Conservation (phyloP, 2,113 vertebrate species). For the Pardalotus punctatus region DNA sequence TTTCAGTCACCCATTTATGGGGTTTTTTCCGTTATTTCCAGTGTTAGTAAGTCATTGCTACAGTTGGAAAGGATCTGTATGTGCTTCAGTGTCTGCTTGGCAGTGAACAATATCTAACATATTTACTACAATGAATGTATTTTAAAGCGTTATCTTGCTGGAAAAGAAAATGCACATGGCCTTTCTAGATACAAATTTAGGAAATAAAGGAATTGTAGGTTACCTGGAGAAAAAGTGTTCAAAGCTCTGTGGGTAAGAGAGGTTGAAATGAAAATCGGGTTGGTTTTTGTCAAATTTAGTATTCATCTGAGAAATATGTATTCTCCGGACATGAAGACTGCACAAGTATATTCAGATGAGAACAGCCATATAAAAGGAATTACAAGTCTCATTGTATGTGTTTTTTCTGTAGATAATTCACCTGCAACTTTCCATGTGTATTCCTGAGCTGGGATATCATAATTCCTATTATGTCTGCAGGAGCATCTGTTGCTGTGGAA, state of each 20-base stretch:
- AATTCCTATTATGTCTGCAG: fast-evolving
- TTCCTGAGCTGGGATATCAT: background rate
- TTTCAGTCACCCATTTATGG: background rate
- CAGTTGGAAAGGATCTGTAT: background rate
- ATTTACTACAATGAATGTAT: background rate
- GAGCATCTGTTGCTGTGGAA: background rate
- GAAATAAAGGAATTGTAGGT: background rate
- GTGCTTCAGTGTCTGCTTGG: background rate
- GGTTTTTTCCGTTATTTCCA: background rate
- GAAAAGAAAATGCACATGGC: background rate
- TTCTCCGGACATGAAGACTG: background rate
- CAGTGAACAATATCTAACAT: background rate
- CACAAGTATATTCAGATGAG: background rate
- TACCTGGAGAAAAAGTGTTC: background rate
- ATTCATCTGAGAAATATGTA: background rate
- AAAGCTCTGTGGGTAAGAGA: background rate
- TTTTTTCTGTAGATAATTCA: background rate
- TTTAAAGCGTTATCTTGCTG: background rate
- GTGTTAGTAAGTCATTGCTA: background rate
- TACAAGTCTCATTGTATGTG: background rate
- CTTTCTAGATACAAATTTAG: background rate
- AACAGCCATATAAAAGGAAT: background rate
- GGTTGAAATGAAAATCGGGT: background rate
- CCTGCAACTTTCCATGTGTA: background rate
- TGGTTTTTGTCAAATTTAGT: background rate